phyloP scores from a whole-genome alignment of 2,888 invertebrate species.

The Spisula subtruncata region DNA sequence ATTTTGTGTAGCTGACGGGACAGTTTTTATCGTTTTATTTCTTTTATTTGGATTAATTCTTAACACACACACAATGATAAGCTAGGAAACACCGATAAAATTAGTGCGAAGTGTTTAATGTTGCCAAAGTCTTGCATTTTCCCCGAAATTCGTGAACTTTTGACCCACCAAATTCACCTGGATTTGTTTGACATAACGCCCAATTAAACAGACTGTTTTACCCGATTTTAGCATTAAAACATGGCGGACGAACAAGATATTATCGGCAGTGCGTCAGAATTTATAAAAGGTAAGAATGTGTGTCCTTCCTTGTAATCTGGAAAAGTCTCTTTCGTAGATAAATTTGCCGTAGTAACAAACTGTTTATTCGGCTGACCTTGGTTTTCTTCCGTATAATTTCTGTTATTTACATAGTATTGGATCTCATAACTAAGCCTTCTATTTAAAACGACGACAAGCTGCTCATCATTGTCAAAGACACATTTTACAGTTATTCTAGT shows the following conservation, averaged over 20 bases:
- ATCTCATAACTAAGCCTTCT: too few relatives aligned
- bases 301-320: neutral
- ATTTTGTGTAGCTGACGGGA: conserved; percentile 52
- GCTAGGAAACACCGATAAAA: neutral
- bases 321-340: neutral
- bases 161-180: conserved; percentile 41
- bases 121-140: conserved; percentile 35
- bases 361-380: conserved; percentile 47
- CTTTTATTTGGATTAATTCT: conserved; percentile 30
- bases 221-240: conserved; percentile 55
- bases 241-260: conserved; percentile 87
- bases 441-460: too few relatives aligned
- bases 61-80: conserved; percentile 38
- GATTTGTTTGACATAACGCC: conserved; percentile 26
- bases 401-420: too few relatives aligned
- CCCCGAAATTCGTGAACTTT: conserved; percentile 31
- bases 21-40: conserved; percentile 43
- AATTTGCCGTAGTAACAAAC: conserved; percentile 36
- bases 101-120: neutral
- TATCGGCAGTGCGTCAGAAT: conserved; percentile 87
- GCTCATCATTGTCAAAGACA: too few relatives aligned
- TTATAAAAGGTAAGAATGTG: conserved; percentile 85
- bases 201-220: neutral
- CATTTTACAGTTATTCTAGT: too few relatives aligned
- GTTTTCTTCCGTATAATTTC: conserved; percentile 32